phyloP scores from a whole-genome alignment of 2,113 vertebrate species.

The Sylvietta virens region DNA sequence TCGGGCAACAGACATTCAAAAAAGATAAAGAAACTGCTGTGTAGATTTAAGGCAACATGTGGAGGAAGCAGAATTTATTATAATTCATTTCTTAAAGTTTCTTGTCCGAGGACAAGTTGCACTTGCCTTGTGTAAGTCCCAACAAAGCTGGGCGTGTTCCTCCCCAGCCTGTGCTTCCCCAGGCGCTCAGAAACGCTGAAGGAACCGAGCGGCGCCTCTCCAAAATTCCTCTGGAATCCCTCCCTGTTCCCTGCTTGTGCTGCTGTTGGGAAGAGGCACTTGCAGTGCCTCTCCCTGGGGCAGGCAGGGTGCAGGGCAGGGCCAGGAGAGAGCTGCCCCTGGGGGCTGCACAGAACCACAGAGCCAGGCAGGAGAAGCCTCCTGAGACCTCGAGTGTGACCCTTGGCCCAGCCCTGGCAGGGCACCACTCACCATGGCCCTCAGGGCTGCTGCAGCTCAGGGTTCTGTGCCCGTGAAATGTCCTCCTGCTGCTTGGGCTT shows the following conservation, averaged over 20 bases:
- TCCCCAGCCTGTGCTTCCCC: neutral
- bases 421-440: neutral
- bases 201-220: neutral
- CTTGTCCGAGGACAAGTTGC: neutral
- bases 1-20: neutral
- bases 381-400: no score
- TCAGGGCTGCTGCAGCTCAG: rapidly evolving
- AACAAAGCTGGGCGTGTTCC: neutral
- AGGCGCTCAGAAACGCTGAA: rapidly evolving
- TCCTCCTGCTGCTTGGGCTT: neutral
- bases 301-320: neutral
- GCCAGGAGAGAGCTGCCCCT: neutral
- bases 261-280: neutral
- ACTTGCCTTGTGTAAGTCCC: neutral
- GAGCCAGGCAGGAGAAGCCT: neutral
- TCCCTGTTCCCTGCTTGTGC: rapidly evolving
- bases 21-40: neutral
- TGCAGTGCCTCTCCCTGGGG: neutral
- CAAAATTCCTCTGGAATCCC: no score
- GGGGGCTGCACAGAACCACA: rapidly evolving
- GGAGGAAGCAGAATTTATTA: neutral
- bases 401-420: neutral
- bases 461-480: rapidly evolving
- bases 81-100: neutral
- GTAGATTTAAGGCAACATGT: neutral